Percentiles rank a stretch among this genome's conserved stretches.
Evolutionary conservation across 2,797 vertebrate genomes (phyloP).

Genomic region (Aulostomus chinensis): DNA sequence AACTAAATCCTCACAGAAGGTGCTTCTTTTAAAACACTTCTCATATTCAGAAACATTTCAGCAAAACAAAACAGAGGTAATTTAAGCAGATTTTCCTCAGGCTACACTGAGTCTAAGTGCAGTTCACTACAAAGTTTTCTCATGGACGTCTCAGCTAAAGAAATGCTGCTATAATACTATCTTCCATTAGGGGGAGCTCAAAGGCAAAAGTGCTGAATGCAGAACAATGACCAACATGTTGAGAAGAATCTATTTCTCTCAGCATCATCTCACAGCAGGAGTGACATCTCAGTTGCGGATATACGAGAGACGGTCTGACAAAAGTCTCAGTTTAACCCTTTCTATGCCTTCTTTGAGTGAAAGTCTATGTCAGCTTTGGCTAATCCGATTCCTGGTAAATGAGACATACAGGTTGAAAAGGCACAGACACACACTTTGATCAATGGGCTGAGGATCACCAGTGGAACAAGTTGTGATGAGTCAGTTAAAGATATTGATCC

Average conservation of each 20-base stretch:
- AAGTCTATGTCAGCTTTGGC: no score
- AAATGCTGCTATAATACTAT: slow-evolving; percentile 53
- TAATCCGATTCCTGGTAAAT: slow-evolving; percentile 19
- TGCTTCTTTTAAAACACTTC: slow-evolving; percentile 22
- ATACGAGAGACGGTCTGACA: no score
- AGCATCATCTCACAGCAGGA: slow-evolving; percentile 7
- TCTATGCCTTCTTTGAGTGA: no score
- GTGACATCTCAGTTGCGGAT: slow-evolving; percentile 10
- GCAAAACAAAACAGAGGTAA: neutral
- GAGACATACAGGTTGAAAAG: slow-evolving; percentile 30
- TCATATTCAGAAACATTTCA: slow-evolving; percentile 20
- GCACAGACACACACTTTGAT: slow-evolving; percentile 43
- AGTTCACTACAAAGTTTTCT: slow-evolving; percentile 3
- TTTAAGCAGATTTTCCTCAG: slow-evolving; percentile 21
- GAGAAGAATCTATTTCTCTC: slow-evolving; percentile 29
- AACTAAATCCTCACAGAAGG: slow-evolving; percentile 29
- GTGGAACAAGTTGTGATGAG: slow-evolving; percentile 61
- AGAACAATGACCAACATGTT: slow-evolving; percentile 33
- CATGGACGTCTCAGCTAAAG: slow-evolving; percentile 12
- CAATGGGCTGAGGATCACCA: slow-evolving; percentile 43
- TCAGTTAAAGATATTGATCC: slow-evolving; percentile 69
- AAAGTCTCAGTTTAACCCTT: no score
- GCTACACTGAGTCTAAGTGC: slow-evolving; percentile 10
- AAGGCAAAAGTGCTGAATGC: slow-evolving; percentile 63
- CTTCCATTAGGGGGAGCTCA: slow-evolving; percentile 76